Percentiles rank a stretch among this genome's conserved stretches.
Evolutionary conservation across 1,140 invertebrate species (phyloP).

Genomic region (Nasonia vitripennis): DNA sequence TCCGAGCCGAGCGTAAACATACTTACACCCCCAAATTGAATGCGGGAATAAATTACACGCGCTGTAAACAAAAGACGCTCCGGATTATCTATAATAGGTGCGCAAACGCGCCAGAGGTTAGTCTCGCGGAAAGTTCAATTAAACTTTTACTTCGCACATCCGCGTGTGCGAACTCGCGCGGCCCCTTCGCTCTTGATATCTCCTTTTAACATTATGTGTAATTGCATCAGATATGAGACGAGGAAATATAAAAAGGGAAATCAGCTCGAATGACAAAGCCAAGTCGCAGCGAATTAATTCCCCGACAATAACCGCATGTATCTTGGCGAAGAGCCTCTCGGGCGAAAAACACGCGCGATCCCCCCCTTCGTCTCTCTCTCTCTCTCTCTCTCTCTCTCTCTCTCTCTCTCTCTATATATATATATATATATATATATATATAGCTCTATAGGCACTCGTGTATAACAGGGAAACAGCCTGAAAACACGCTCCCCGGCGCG

Average conservation of each 20-base stretch:
- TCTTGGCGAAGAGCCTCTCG: too few relatives aligned
- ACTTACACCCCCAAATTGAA: background rate
- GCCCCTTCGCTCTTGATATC: background rate
- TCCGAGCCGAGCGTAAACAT: background rate
- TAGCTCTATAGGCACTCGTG: background rate
- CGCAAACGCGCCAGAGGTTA: background rate
- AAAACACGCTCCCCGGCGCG: background rate
- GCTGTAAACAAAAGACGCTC: background rate
- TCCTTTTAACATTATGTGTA: background rate
- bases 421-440: too few relatives aligned
- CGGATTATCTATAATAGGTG: background rate
- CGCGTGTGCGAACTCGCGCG: too few relatives aligned
- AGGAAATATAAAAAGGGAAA: background rate
- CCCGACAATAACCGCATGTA: background rate
- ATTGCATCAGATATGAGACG: background rate
- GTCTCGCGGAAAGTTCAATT: background rate
- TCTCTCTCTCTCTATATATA: too few relatives aligned
- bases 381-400: too few relatives aligned
- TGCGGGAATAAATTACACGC: background rate
- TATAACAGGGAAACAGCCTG: background rate
- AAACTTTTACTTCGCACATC: background rate
- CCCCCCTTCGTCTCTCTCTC: background rate
- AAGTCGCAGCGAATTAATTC: background rate
- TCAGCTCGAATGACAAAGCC: background rate
- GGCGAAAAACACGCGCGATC: background rate